Evolutionary conservation across 2,113 vertebrate genomes (phyloP).

Genomic region (Pelmatolapia mariae): DNA sequence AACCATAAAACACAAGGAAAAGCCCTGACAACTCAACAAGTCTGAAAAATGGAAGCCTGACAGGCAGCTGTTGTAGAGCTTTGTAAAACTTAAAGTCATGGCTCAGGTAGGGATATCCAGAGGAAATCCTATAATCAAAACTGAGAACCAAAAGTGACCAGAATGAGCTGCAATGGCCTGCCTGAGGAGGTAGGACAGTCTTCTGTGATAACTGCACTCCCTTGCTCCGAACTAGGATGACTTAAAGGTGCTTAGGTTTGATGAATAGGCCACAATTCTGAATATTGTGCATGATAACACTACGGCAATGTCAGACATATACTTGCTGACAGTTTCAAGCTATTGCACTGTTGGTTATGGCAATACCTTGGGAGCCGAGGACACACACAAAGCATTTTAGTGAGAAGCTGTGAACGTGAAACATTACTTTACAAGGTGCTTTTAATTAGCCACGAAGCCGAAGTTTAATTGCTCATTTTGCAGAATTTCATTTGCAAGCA

Average conservation of each 20-base stretch:
- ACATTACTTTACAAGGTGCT: neutral
- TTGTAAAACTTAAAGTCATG: neutral
- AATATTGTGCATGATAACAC: neutral
- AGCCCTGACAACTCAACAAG: neutral
- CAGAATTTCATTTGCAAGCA: neutral
- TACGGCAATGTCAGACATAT: neutral
- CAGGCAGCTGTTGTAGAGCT: neutral
- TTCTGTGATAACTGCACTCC: neutral
- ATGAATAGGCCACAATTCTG: neutral
- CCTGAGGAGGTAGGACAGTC: neutral
- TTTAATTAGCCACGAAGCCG: neutral
- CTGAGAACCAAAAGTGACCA: neutral
- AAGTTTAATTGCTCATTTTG: neutral
- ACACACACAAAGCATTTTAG: neutral
- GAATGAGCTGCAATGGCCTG: neutral
- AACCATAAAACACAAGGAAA: neutral
- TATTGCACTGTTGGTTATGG: neutral
- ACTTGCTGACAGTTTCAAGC: neutral
- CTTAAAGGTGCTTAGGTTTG: neutral
- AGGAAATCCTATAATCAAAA: neutral
- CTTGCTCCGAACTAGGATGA: neutral
- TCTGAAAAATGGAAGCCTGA: neutral
- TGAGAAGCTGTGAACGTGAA: neutral
- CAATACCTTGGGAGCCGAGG: neutral
- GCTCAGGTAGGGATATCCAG: neutral